A percentile compares a stretch with the other conserved stretches of the same genome.
Conservation (phyloP, 1,140 invertebrate genomes). For the Hyposmocoma kahamanoa region DNA sequence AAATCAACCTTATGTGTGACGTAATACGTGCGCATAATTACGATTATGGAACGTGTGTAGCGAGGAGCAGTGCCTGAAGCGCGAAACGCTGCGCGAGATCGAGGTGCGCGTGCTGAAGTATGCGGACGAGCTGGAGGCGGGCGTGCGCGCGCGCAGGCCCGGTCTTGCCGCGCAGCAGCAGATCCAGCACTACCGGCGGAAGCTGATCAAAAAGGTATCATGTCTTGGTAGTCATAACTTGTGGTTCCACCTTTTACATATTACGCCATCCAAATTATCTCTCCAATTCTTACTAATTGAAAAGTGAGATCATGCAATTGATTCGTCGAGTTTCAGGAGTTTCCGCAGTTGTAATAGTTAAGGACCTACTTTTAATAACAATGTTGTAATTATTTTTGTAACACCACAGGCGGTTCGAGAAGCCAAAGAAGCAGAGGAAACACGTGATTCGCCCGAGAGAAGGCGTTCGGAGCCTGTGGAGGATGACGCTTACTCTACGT, state of each 20-base stretch:
- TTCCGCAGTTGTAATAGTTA: too few relatives aligned
- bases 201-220: conserved; percentile 90
- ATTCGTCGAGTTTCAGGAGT: too few relatives aligned
- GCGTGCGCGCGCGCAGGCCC: conserved; percentile 83
- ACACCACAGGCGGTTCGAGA: conserved; percentile 43
- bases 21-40: too few relatives aligned
- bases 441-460: conserved; percentile 19
- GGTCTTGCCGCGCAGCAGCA: conserved; percentile 88
- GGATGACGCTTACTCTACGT: conserved; percentile 46
- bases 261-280: too few relatives aligned
- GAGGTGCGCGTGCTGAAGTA: conserved; percentile 96
- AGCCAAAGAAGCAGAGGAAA: conserved; percentile 20
- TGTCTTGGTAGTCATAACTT: too few relatives aligned
- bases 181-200: conserved; percentile 93
- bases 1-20: too few relatives aligned
- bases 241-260: too few relatives aligned
- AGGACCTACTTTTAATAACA: too few relatives aligned
- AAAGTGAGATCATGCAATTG: too few relatives aligned
- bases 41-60: conserved; percentile 4
- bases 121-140: conserved; percentile 96
- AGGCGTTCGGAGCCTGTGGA: conserved; percentile 32
- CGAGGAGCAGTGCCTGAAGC: conserved; percentile 77
- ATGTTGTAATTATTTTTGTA: background rate
- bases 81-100: conserved; percentile 91
- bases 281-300: too few relatives aligned